A percentile compares a stretch with the other conserved stretches of the same genome.
Evolutionary conservation across 2,888 invertebrate genomes (phyloP).

Genomic region (Tridacna gigas): DNA sequence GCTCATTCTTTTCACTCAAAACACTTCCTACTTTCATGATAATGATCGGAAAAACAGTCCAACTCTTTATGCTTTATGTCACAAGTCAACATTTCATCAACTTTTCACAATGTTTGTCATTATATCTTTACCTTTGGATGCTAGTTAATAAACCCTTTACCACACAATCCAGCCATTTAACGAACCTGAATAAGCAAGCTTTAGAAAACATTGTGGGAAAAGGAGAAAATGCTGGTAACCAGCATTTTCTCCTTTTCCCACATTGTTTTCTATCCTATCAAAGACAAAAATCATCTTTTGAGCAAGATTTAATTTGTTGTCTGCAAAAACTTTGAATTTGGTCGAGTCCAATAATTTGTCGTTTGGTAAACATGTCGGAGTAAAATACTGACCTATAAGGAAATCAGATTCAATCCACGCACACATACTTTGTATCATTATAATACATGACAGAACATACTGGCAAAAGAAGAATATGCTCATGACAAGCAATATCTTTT

Average conservation of each 20-base stretch:
- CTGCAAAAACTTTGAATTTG: not conserved
- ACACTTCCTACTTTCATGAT: conserved; percentile 36
- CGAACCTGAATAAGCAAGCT: not conserved
- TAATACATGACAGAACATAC: too few species aligned
- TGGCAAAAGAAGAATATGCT: too few species aligned
- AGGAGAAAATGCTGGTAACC: conserved; percentile 1
- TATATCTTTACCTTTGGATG: not conserved
- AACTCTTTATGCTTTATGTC: not conserved
- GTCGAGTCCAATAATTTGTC: not conserved
- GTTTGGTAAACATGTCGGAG: not conserved
- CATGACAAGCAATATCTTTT: too few species aligned
- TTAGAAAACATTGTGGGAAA: conserved; percentile 11
- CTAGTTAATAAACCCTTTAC: not conserved
- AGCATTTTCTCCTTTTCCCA: conserved; percentile 11
- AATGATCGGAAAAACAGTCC: conserved; percentile 22
- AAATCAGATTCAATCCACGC: too few species aligned
- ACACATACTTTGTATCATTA: too few species aligned
- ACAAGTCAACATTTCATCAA: not conserved
- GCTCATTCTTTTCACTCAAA: conserved; percentile 45
- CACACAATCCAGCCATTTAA: not conserved
- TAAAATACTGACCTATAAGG: too few species aligned
- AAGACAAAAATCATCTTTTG: not conserved
- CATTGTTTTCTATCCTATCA: not conserved
- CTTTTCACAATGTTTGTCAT: not conserved
- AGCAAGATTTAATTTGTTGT: not conserved